phyloP scores from a whole-genome alignment of 2,888 invertebrate species.

The Zhengitettix transpicula region DNA sequence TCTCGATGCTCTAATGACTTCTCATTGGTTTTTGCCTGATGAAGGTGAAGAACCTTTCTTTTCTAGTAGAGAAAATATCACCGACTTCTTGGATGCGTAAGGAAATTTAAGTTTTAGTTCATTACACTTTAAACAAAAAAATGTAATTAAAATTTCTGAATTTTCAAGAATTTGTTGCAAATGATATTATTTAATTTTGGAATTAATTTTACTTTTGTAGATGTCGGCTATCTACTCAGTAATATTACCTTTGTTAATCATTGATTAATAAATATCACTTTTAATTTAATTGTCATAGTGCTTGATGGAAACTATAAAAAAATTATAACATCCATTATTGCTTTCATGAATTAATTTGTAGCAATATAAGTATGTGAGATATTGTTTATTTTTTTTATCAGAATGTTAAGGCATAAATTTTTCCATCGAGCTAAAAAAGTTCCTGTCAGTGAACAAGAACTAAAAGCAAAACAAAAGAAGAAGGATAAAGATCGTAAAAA shows the following conservation, averaged over 20 bases:
- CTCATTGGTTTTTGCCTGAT: constrained; percentile 60
- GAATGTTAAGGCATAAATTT: constrained; percentile 80
- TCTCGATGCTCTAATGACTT: constrained; percentile 78
- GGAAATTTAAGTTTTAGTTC: constrained; percentile 3
- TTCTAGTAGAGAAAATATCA: constrained; percentile 60
- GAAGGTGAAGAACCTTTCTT: constrained; percentile 56
- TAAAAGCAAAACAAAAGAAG: constrained; percentile 31
- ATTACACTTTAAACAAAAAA: background rate
- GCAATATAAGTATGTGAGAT: too few relatives aligned
- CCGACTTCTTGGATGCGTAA: constrained; percentile 55
- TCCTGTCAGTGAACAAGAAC: constrained; percentile 49
- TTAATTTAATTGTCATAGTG: too few relatives aligned
- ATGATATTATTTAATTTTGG: too few relatives aligned
- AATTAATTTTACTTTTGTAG: too few relatives aligned
- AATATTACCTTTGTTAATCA: too few relatives aligned
- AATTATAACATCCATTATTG: too few relatives aligned
- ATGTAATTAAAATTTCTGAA: background rate
- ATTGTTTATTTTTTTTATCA: constrained; percentile 16
- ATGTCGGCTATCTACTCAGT: too few relatives aligned
- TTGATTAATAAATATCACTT: too few relatives aligned
- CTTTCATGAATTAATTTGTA: too few relatives aligned
- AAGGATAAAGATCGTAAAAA: constrained; percentile 29
- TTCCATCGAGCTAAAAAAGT: constrained; percentile 89
- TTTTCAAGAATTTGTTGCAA: too few relatives aligned
- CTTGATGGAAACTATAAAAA: too few relatives aligned